Evolutionary conservation across 2,113 vertebrate genomes (phyloP), one percentile per base, ranked within the genome.

Genomic region (Benthochromis sp.): DNA sequence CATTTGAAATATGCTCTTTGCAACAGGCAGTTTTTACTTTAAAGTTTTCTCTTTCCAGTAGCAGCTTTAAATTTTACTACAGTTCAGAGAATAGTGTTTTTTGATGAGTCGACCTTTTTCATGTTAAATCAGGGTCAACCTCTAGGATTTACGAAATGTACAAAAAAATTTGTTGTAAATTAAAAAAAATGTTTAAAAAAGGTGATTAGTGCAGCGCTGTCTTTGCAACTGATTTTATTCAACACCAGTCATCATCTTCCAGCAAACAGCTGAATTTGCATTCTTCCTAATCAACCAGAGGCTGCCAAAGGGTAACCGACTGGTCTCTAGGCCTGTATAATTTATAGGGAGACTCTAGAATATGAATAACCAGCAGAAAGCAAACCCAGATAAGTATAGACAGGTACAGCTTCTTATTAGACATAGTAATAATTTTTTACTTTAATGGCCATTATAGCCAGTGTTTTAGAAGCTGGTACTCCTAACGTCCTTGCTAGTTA

Each of bases 151-250:
- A 34, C 59, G 1, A 34, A 63, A 63, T 11, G 16, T 63, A 63
- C 16, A 19, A 53, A 53, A 6, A 19, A 6, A 0, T 0, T 63
- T 34, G 16, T 19, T 63, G 59, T 63, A 63, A 11, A 63, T 63
- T 4, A 0, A 34, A 61, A 61, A 11, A 63, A 63, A 19, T 13
- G 2, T 31, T n/a, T 36, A 12, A 45, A 45, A 43, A 27, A 45
- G 13, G 2, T 71, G 38, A 14, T 71, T 16, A 43, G 38, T 43
- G 5, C 38, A 71, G 66, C 2, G 2, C n/a, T 24, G n/a, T 21
- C 38, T 71, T 71, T 71, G 38, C n/a, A 43, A 9, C 66, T 24
- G 12, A 24, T 71, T 43, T 73, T 24, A 27, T 3, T 43, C 5
- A 45, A 43, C 3, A 14, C 8, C n/a, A 45, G 66, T 24, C 38